These are phyloP conservation scores for Oasisia sp. DNA, from an alignment of 2,888 invertebrate species.

Conservation along the genomic window DNA sequence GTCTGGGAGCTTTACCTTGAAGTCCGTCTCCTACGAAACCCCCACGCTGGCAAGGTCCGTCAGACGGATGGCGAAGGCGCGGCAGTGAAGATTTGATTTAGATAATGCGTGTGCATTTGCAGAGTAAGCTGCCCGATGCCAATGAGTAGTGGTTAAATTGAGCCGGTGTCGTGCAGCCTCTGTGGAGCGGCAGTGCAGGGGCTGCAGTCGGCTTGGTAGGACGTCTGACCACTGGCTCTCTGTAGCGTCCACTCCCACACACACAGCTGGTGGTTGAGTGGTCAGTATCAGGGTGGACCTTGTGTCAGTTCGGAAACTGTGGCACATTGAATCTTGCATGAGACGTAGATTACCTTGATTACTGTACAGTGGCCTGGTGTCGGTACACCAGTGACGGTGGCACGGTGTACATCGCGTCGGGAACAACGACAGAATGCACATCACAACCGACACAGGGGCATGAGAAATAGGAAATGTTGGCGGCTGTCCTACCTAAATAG, in stretches of 20 bases:
- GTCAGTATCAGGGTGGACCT: background rate
- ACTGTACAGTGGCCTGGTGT: too few species aligned
- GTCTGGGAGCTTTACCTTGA: background rate
- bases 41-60: background rate
- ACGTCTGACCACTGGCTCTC: background rate
- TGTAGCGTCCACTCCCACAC: background rate
- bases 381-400: too few species aligned
- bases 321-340: too few species aligned
- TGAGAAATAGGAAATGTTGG: background rate
- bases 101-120: slow-evolving; percentile 13
- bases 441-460: background rate
- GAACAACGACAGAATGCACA: too few species aligned
- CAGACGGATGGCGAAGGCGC: background rate
- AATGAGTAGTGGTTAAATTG: background rate
- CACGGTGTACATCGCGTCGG: too few species aligned
- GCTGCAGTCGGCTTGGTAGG: background rate
- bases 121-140: background rate
- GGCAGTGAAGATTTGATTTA: background rate
- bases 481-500: background rate
- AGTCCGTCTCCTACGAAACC: background rate
- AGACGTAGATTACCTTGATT: too few species aligned
- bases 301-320: too few species aligned
- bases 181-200: background rate
- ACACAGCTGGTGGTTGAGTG: background rate
- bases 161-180: background rate